Percentiles rank a stretch among this genome's conserved stretches.
Evolutionary conservation across 1,140 invertebrate genomes (phyloP).

Genomic region (Anagrus nilaparvatae): DNA sequence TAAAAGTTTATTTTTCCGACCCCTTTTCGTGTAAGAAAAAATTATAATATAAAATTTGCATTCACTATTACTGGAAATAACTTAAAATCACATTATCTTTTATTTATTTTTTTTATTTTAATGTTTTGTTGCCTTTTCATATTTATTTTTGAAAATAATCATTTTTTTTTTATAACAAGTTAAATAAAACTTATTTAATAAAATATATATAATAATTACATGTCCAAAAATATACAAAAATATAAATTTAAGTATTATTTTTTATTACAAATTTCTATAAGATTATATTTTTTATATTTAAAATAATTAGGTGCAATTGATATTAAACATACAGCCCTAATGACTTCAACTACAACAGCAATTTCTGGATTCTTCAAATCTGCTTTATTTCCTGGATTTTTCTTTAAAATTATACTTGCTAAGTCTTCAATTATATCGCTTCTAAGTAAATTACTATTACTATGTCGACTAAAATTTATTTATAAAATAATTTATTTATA

Average conservation of each 20-base stretch:
- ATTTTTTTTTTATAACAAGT: too few relatives aligned
- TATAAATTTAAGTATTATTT: conserved; percentile 14
- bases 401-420: conserved; percentile 54
- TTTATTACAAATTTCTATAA: conserved; percentile 41
- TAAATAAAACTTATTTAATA: conserved; percentile 1
- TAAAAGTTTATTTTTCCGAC: too few relatives aligned
- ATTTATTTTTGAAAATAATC: too few relatives aligned
- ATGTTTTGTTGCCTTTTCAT: too few relatives aligned
- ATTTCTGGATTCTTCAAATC: conserved; percentile 65
- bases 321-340: conserved; percentile 55
- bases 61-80: too few relatives aligned
- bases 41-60: too few relatives aligned
- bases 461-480: conserved; percentile 48
- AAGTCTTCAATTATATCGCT: conserved; percentile 60
- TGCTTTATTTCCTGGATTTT: conserved; percentile 61
- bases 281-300: conserved; percentile 60
- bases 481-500: conserved; percentile 10
- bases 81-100: too few relatives aligned
- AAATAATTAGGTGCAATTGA: conserved; percentile 56
- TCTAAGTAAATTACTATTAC: conserved; percentile 62
- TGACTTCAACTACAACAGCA: conserved; percentile 69
- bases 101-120: too few relatives aligned
- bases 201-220: conserved; percentile 6
- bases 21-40: too few relatives aligned
- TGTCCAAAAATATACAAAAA: too few relatives aligned